Evolutionary conservation across 2,888 invertebrate species (phyloP), one percentile per base, ranked within the genome.

Genomic region (Lypha dubia): DNA sequence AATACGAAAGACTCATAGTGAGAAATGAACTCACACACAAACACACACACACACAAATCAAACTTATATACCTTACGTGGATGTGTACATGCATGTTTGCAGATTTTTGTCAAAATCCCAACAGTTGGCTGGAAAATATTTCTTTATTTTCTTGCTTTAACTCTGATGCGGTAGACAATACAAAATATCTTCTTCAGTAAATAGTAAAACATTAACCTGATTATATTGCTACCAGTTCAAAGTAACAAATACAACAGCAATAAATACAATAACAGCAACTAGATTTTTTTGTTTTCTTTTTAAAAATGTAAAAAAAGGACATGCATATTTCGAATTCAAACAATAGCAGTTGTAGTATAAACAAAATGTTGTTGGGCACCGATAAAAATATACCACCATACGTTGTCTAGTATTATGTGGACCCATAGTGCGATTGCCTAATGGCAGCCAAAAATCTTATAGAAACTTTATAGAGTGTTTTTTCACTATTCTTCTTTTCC

Each of bases 171-270:
- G 77, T 49, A 68, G 46, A 62, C 58, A 58, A 49, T 49, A 35
- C 35, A 58, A 41, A 68, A 32, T 32, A 46, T 70, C 41, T 70
- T 38, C 67, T 62, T 53, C 62, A 63, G 20, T 56, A 63, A 63
- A 35, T 63, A 49, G 76, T 82, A 77, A 49, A 82, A 73, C 82
- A 82, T 82, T 82, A 82, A 82, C 82, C 76, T 82, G 76, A 82
- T 82, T 82, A 82, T 77, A 67, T 58, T 71, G 63, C 63, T 60
- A 60, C 63, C 76, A 63, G 65, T 63, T 71, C 32, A 71, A 53
- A 71, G 53, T 71, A 71, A 63, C 56, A 63, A 82, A 20, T n/a
- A n/a, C 56, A 7, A 80, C 32, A 28, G 28, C 44, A 74, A 60
- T 65, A 74, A 67, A 5, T 67, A 17, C 13, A 71, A 44, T 46